Evolutionary conservation across 2,797 vertebrate species (phyloP), one percentile per base, ranked within the genome.

Genomic region (Nyctalus aviator): DNA sequence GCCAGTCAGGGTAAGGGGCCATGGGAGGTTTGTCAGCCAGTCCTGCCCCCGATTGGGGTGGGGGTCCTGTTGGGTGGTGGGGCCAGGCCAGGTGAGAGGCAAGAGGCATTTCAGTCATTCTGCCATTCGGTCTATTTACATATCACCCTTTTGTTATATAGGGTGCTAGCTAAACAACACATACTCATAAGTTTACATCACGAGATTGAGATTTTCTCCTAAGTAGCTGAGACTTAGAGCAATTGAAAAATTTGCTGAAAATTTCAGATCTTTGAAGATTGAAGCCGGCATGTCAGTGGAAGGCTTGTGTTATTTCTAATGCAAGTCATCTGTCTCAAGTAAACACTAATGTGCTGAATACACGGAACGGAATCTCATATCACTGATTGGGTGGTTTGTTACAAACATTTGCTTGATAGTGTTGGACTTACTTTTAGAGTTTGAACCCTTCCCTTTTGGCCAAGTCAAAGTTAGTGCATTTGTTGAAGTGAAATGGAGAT

Each of bases 211-310:
- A 88, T 79, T 88, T 95, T 81, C 50, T 64, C 68, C 30, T 90
- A 85, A 92, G 69, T 85, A 94, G 75, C 50, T n/a, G 13, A 93
- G 57, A 75, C 77, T 85, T 55, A 64, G 48, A 86, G 35, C 82
- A 82, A 78, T 89, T 94, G 82, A 91, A 79, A 95, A 93, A 72
- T 30, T 90, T 92, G 48, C 81, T 94, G 75, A 94, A 90, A 41
- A 93, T 90, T 62, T 93, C 53, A 93, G 76, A 94, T 20, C 66
- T 93, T 93, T 94, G 90, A 94, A 83, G 93, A 90, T 48, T 93
- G 78, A 90, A 96, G 4, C 25, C 20, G 55, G 76, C 73, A 84
- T 88, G 93, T 94, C 73, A 96, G 69, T 88, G 88, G 35, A 76
- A 83, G 59, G 27, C 13, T 92, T 93, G 27, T 77, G 15, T 5